Evolutionary conservation across 2,888 invertebrate species (phyloP).

Genomic region (Mesopsocus fuscifrons): DNA sequence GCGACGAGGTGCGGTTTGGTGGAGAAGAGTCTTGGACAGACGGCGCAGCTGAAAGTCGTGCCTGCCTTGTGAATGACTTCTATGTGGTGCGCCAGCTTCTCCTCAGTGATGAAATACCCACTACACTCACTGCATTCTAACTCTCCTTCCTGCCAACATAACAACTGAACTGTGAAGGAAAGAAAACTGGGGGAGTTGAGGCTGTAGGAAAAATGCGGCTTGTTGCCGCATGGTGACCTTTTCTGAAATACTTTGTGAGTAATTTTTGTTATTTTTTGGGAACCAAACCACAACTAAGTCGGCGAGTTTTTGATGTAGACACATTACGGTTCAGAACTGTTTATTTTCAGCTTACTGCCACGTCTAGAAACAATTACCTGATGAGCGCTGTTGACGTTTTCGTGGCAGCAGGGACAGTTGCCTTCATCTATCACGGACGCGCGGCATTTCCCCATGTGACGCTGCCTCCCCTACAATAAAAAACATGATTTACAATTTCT

Average conservation of each 20-base stretch:
- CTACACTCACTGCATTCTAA: slow-evolving; percentile 39
- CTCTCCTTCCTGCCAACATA: slow-evolving; percentile 28
- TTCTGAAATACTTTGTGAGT: too few species aligned
- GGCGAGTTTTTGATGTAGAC: too few species aligned
- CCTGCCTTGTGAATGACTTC: slow-evolving; percentile 47
- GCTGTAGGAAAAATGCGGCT: too few species aligned
- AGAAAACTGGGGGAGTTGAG: too few species aligned
- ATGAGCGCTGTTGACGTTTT: slow-evolving; percentile 34
- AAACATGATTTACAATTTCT: slow-evolving; percentile 2
- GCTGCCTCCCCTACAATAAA: slow-evolving; percentile 13
- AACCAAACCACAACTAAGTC: too few species aligned
- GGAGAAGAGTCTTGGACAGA: slow-evolving; percentile 46
- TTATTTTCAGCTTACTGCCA: too few species aligned
- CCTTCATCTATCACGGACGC: slow-evolving; percentile 16
- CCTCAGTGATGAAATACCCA: slow-evolving; percentile 49
- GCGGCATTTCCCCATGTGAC: slow-evolving; percentile 13
- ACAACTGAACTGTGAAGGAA: too few species aligned
- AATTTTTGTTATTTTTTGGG: too few species aligned
- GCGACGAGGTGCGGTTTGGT: slow-evolving; percentile 37
- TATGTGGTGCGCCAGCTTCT: slow-evolving; percentile 43
- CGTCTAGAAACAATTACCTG: too few species aligned
- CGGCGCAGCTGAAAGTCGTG: slow-evolving; percentile 38
- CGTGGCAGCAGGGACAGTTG: slow-evolving; percentile 37
- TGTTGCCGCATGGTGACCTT: too few species aligned
- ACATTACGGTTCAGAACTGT: too few species aligned